These are phyloP conservation scores for Gambusia yucatana DNA, from an alignment of 2,797 vertebrate genomes.

Conservation along the genomic window DNA sequence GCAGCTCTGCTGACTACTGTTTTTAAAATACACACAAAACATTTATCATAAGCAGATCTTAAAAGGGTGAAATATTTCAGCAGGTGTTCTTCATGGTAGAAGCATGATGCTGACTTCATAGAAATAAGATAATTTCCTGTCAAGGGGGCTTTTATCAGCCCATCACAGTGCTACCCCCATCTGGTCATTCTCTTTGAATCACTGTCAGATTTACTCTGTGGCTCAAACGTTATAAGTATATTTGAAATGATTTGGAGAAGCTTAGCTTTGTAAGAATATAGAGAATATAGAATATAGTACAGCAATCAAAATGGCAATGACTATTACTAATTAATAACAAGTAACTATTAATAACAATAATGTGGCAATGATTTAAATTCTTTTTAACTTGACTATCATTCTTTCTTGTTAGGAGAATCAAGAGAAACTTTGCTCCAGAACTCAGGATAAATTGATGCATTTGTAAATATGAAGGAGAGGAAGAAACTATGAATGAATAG, in stretches of 20 bases:
- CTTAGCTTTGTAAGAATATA: constrained; percentile 8
- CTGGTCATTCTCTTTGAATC: constrained; percentile 43
- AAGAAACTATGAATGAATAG: constrained; percentile 30
- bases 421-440: constrained; percentile 42
- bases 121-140: constrained; percentile 66
- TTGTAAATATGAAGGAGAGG: constrained; percentile 16
- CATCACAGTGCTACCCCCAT: constrained; percentile 27
- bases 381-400: constrained; percentile 50
- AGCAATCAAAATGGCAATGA: constrained; percentile 24
- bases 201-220: constrained; percentile 40
- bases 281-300: constrained; percentile 3
- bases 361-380: constrained; percentile 42
- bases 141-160: constrained; percentile 58
- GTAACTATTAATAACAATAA: constrained; percentile 30
- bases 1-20: background rate
- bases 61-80: constrained; percentile 19
- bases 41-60: constrained; percentile 1
- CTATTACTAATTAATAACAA: constrained; percentile 12
- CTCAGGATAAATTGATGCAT: constrained; percentile 39
- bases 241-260: constrained; percentile 40
- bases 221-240: constrained; percentile 59
- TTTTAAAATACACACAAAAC: background rate
- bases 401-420: constrained; percentile 51
- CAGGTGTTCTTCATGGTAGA: constrained; percentile 39
- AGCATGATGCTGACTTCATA: constrained; percentile 40